Evolutionary conservation across 37 sponge, comb jelly and placozoan species (phyloP).

Genomic region (Petrosia ficiformis): DNA sequence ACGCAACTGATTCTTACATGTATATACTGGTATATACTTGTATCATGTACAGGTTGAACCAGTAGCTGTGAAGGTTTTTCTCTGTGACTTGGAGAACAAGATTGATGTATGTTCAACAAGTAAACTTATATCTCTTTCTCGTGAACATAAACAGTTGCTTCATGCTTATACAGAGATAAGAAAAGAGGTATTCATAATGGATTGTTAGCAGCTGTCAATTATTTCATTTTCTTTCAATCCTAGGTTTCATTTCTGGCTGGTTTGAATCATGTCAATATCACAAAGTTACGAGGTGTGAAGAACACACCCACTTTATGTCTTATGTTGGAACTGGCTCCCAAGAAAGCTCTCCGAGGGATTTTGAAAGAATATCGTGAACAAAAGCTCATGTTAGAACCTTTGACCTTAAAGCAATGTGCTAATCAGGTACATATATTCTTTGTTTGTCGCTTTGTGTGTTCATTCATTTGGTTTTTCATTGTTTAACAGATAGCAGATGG

Average conservation of each 20-base stretch:
- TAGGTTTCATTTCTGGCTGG: slow-evolving; percentile 52
- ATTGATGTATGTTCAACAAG: background rate
- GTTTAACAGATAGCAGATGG: slow-evolving; percentile 66
- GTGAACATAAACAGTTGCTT: background rate
- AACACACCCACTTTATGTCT: slow-evolving; percentile 53
- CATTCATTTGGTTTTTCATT: background rate
- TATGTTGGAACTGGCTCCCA: slow-evolving; percentile 82
- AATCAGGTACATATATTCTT: slow-evolving; percentile 35
- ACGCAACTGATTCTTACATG: background rate
- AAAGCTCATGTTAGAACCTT: slow-evolving; percentile 41
- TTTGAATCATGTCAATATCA: slow-evolving; percentile 50
- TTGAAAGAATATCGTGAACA: slow-evolving; percentile 65
- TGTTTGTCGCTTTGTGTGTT: background rate
- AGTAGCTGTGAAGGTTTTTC: slow-evolving; percentile 71
- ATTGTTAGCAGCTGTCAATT: background rate
- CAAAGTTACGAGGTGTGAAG: slow-evolving; percentile 56
- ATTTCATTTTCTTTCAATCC: background rate
- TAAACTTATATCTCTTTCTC: background rate
- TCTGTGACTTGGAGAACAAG: slow-evolving; percentile 6
- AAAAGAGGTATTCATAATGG: slow-evolving; percentile 40
- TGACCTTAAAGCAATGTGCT: slow-evolving; percentile 57
- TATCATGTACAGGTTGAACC: background rate
- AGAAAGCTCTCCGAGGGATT: slow-evolving; percentile 41
- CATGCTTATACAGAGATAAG: slow-evolving; percentile 56
- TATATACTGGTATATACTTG: background rate